A percentile compares a stretch with the other conserved stretches of the same genome.
These are phyloP conservation scores for Tapera naevia DNA, from an alignment of 2,797 vertebrate species.

Conservation along the genomic window DNA sequence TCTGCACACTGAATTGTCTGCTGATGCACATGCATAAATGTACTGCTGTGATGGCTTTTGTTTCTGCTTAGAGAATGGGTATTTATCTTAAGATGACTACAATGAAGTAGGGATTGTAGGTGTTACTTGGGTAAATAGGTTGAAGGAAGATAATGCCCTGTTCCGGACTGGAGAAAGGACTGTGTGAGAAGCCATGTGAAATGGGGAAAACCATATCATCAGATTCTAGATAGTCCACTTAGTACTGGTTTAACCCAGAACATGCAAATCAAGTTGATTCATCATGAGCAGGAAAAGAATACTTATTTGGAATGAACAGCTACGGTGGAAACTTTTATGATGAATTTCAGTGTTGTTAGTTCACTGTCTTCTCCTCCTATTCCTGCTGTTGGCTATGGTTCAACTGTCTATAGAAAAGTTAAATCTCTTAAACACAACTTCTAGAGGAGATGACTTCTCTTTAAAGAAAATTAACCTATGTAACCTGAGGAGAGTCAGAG, in stretches of 20 bases:
- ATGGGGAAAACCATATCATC: background rate
- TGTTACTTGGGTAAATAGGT: background rate
- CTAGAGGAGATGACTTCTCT: slow-evolving; percentile 16
- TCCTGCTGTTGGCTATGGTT: background rate
- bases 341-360: background rate
- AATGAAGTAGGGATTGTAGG: background rate
- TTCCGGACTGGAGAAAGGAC: background rate
- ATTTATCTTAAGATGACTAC: background rate
- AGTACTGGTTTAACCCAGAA: slow-evolving; percentile 4
- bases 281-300: background rate
- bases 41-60: background rate
- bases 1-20: background rate
- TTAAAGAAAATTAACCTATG: slow-evolving; percentile 8
- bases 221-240: background rate
- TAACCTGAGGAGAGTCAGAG: slow-evolving; percentile 31
- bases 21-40: rapidly evolving
- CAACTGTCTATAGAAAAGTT: slow-evolving; percentile 4
- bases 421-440: slow-evolving; percentile 52
- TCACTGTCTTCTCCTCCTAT: background rate
- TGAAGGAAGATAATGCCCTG: background rate
- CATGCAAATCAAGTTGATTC: background rate
- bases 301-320: background rate
- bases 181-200: background rate
- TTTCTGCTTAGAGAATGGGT: background rate
- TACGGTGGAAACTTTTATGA: background rate